These are phyloP conservation scores for Pygmarrhopalites habei DNA, from an alignment of 1,140 invertebrate species.

Conservation along the genomic window DNA sequence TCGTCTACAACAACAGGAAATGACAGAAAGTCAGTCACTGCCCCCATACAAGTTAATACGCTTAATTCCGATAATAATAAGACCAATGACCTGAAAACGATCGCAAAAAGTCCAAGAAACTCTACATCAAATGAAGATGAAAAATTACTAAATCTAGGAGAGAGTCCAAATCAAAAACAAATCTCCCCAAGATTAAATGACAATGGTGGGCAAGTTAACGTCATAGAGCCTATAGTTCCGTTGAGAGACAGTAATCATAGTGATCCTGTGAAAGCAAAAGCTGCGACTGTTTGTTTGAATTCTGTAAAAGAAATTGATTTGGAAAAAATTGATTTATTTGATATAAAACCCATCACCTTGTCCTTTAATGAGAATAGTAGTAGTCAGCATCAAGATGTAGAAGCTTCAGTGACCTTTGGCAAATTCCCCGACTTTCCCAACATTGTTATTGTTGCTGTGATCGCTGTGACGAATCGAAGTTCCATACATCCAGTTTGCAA, in stretches of 20 bases:
- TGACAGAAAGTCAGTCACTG: not conserved
- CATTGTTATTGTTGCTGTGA: conserved; percentile 21
- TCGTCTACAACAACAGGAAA: not conserved
- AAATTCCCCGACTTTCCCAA: conserved; percentile 18
- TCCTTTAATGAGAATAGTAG: not conserved
- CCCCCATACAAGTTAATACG: not conserved
- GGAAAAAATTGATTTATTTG: conserved; percentile 34
- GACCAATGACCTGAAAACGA: too few species aligned
- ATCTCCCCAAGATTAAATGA: not conserved
- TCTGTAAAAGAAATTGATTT: conserved; percentile 31
- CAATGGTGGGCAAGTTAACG: not conserved
- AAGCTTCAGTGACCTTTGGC: conserved; percentile 30
- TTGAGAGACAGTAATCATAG: too few species aligned
- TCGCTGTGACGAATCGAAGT: conserved; percentile 28
- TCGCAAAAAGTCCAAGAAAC: not conserved
- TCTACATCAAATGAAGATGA: conserved; percentile 29
- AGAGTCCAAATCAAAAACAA: not conserved
- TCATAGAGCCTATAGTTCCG: not conserved
- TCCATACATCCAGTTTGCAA: conserved; percentile 13
- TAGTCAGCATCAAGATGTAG: conserved; percentile 15
- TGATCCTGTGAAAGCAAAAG: too few species aligned
- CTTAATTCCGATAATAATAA: not conserved
- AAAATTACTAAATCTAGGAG: conserved; percentile 23
- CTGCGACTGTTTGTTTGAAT: conserved; percentile 11
- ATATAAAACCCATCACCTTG: conserved; percentile 26